Base-by-base conservation (phyloP, 2,888 invertebrate genomes). In the Coecobrya sp. region DNA sequence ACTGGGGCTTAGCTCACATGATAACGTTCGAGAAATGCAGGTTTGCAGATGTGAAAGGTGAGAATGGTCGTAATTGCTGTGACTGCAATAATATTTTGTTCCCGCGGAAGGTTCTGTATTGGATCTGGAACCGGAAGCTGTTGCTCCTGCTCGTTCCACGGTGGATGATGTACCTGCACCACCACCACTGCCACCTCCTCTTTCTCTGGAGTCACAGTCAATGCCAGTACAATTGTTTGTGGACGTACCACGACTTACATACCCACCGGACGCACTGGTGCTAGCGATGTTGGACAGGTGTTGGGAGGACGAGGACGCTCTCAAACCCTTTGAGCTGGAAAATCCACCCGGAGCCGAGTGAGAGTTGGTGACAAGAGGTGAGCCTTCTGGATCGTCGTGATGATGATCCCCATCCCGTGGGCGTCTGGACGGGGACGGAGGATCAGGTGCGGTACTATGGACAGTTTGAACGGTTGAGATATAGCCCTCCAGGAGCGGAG, bases 401-500 rank as follows among this genome's bases (percentile, higher is more conserved):
- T 45, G 30, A 86, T 45, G 65, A 49, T 86, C 86, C 52, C 49
- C 52, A 25, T 76, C 76, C 76, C 76, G 49, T 59, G 30, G 42
- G 42, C 11, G 25, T 65, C 36, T 45, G 55, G 85, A 36, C 11
- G 93, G 89, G 25, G 93, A 85, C 25, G 82, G 89, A 19, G 93
- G 94, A 59, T 93, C 93, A 45, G 93, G 93, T 79, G 93, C 91
- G 36, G 94, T 94, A 16, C 89, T 76, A 4, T 76, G 76, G 10
- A 76, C 76, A 22, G 95, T 95, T 93, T 94, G 94, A 16, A 95
- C 94, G 0, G 94, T 94, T 1, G 95, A 95, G 84, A 95, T 94
- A 89, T 95, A 95, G n/a, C 95, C 95, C 91, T 95, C 94, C 10
- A 94, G 90, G 13, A 95, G 89, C n/a, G 95, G 95, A 36, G 95